Conservation (phyloP, 2,888 invertebrate species). For the Ormyrus thymus region DNA sequence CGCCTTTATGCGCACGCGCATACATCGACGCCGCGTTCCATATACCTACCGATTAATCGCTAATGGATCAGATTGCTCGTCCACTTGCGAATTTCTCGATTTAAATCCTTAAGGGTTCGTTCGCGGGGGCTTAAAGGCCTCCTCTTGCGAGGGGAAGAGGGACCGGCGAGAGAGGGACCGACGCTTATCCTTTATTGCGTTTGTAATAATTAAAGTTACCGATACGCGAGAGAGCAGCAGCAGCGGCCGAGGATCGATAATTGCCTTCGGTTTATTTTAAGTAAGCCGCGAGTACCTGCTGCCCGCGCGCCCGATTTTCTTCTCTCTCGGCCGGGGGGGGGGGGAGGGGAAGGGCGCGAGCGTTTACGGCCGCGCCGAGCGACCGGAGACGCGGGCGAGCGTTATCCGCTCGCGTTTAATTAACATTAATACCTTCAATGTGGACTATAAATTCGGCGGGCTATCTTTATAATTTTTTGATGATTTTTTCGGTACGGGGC, state of each 20-base stretch:
- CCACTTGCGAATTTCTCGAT: conserved; percentile 13
- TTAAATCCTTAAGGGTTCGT: conserved; percentile 11
- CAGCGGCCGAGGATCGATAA: conserved; percentile 39
- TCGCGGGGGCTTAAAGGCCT: neutral
- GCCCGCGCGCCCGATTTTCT: neutral
- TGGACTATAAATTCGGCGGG: neutral
- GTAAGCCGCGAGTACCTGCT: neutral
- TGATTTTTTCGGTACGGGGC: neutral
- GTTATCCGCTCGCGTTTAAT: conserved; percentile 27
- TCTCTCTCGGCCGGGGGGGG: neutral
- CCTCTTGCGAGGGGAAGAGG: neutral
- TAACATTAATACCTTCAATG: conserved; percentile 22
- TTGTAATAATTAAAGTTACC: conserved; percentile 41
- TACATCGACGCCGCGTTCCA: neutral
- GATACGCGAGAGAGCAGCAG: conserved; percentile 10
- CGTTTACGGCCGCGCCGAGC: neutral
- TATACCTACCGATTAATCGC: conserved; percentile 47
- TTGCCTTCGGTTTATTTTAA: conserved; percentile 35
- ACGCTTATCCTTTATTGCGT: conserved; percentile 25
- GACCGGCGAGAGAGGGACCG: too few species aligned
- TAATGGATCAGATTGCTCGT: conserved; percentile 50
- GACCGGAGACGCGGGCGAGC: too few species aligned
- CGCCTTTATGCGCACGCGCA: conserved; percentile 31
- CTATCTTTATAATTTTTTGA: neutral
- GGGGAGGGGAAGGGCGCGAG: neutral